Base-by-base conservation (phyloP, 2,888 invertebrate species). In the Apomyelois bistriatella region DNA sequence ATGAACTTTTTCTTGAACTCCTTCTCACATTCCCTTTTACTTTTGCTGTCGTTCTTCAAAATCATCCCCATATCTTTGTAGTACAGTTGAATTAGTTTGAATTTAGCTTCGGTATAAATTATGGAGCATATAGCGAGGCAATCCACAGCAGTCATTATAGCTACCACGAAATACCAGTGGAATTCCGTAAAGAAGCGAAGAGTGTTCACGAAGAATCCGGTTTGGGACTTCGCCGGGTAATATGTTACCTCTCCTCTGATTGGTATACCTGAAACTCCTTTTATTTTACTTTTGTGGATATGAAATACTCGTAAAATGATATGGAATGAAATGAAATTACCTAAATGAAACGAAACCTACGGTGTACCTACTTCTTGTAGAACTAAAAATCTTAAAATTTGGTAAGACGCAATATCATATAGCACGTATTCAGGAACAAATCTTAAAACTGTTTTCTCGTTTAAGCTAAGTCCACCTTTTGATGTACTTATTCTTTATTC, bases 111-210 rank as follows among this genome's bases (percentile, higher is more conserved):
- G 2, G 72, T 57, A 55, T 69, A 74, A 0, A 78, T 65, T 6
- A 83, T 53, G 0, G 73, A 73, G 30, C 68, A 70, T 3, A 76
- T 57, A 2, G 72, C 71, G 1, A 83, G 57, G 9, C 70, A 62
- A 52, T 85, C 83, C 0, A 73, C 67, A 0, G 61, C 42, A 0
- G 64, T 36, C 83, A 85, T 82, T 35, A 75, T 65, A 5, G 64
- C 60, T 3, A 82, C 70, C 1, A 78, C 56, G 52, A 58, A 74
- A n/a, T 76, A 84, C 79, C 82, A 83, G 56, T 82, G 81, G 8
- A 75, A 50, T 15, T 80, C 68, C 0, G 69, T 59, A 35, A 81
- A 52, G 55, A 80, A 62, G 0, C 77, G 65, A 0, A 78, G 37
- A 0, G 82, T 57, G 50, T 75, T 72, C 3, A 70, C 58, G 0